Evolutionary conservation across 2,797 vertebrate genomes (phyloP).

Genomic region (Propithecus deckenii): DNA sequence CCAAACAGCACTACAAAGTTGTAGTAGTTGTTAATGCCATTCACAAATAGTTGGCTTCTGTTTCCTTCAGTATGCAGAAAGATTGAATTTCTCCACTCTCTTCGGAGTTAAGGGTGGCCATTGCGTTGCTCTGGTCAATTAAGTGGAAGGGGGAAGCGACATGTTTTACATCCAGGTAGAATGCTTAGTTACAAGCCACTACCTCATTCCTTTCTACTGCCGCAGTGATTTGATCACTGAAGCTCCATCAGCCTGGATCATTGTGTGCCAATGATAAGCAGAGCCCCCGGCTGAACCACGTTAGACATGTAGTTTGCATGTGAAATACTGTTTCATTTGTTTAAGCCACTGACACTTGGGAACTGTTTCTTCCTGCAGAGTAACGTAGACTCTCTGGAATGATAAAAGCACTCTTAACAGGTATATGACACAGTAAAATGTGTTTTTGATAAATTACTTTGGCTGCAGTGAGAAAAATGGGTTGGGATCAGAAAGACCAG

Average conservation of each 20-base stretch:
- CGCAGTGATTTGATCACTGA: background rate
- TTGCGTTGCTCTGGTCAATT: background rate
- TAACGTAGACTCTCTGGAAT: background rate
- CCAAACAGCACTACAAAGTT: background rate
- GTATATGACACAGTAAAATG: background rate
- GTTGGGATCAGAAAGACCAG: background rate
- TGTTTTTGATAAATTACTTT: background rate
- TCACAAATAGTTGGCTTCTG: background rate
- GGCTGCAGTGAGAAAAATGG: background rate
- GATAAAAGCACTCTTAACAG: background rate
- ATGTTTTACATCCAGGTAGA: background rate
- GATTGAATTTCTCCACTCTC: background rate
- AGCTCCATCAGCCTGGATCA: background rate
- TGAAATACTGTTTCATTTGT: background rate
- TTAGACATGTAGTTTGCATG: background rate
- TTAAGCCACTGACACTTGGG: background rate
- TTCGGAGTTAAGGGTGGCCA: background rate
- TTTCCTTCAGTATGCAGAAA: background rate
- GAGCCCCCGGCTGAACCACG: background rate
- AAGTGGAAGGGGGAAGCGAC: background rate
- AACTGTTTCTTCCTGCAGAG: background rate
- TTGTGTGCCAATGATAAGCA: too few species aligned
- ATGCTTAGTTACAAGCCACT: background rate
- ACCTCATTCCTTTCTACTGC: background rate
- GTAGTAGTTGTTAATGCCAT: background rate